These are phyloP conservation scores for Pseudomyrmex flavicornis DNA, from an alignment of 1,140 invertebrate species.

Conservation along the genomic window DNA sequence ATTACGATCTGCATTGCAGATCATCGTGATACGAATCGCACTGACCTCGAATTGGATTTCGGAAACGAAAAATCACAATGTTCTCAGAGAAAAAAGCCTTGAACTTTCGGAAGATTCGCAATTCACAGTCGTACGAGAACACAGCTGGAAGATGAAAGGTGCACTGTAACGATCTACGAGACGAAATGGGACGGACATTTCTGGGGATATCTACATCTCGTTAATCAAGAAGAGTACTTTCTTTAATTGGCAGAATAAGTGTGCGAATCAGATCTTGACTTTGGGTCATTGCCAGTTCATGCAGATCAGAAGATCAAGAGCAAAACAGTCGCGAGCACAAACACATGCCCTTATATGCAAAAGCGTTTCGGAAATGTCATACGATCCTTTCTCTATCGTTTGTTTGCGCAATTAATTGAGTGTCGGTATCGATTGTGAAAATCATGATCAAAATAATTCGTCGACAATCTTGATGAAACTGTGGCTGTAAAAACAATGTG, in stretches of 20 bases:
- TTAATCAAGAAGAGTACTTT: slow-evolving; percentile 10
- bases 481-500: background rate
- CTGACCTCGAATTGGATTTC: slow-evolving; percentile 51
- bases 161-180: slow-evolving; percentile 17
- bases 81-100: slow-evolving; percentile 49
- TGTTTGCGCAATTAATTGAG: background rate
- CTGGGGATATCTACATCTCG: slow-evolving; percentile 1
- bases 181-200: slow-evolving; percentile 48
- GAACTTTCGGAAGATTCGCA: slow-evolving; percentile 48
- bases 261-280: slow-evolving; percentile 46
- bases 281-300: slow-evolving; percentile 29
- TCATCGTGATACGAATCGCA: slow-evolving; percentile 64
- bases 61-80: slow-evolving; percentile 41
- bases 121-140: background rate
- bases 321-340: slow-evolving; percentile 32
- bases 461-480: background rate
- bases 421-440: background rate
- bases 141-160: slow-evolving; percentile 26
- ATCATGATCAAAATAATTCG: background rate
- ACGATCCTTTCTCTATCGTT: background rate
- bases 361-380: background rate
- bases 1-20: slow-evolving; percentile 51
- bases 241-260: slow-evolving; percentile 30
- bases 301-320: slow-evolving; percentile 42
- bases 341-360: slow-evolving; percentile 7